A percentile compares a stretch with the other conserved stretches of the same genome.
phyloP scores from a whole-genome alignment of 2,888 invertebrate genomes.

The Aspidiotus rigidus region DNA sequence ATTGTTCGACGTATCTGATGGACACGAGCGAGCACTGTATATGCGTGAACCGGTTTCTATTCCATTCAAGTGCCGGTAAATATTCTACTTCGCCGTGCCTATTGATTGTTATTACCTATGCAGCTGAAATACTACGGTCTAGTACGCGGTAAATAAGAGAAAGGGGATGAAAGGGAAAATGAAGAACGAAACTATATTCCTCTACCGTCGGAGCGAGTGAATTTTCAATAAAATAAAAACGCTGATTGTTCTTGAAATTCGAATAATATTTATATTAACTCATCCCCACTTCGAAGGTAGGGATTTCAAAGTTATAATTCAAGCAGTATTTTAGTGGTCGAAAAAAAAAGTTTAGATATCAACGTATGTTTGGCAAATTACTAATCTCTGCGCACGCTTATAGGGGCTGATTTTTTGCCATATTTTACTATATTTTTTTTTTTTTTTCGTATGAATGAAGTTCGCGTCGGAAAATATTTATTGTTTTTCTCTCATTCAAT shows the following conservation, averaged over 20 bases:
- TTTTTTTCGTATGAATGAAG: no score
- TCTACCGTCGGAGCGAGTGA: no score
- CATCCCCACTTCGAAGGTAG: constrained; percentile 4
- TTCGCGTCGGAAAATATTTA: no score
- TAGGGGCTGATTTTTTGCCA: no score
- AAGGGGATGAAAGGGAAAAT: not conserved
- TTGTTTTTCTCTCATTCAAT: no score
- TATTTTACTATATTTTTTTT: no score
- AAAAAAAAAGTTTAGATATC: no score
- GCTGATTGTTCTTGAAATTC: not conserved
- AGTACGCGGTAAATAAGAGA: not conserved
- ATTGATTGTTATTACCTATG: not conserved
- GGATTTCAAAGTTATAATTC: not conserved
- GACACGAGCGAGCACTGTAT: no score
- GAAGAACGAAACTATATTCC: not conserved
- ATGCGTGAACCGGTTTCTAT: not conserved
- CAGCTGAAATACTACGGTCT: not conserved
- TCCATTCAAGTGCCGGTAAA: not conserved
- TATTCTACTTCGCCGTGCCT: not conserved
- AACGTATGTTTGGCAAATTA: no score
- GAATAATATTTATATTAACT: not conserved
- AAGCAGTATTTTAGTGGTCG: no score
- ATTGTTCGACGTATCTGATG: no score
- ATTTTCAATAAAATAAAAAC: not conserved
- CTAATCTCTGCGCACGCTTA: no score